Conservation (phyloP, 2,797 vertebrate genomes). For the Tolypeutes matacus region DNA sequence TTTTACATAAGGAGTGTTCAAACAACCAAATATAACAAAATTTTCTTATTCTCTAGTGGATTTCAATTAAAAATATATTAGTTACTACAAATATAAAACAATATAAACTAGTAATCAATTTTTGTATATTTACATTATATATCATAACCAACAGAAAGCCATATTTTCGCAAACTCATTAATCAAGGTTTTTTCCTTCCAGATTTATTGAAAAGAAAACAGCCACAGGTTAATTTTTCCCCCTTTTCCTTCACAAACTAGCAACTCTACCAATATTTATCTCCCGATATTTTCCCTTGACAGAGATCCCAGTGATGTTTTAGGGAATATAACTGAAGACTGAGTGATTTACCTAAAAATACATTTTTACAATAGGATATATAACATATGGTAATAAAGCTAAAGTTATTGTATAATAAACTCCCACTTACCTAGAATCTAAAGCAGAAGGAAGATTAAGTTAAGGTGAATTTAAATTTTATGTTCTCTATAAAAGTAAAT, state of each 20-base stretch:
- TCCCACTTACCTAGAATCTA: background rate
- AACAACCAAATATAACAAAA: background rate
- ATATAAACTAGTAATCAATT: background rate
- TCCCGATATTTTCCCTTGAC: background rate
- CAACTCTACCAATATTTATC: background rate
- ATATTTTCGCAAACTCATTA: background rate
- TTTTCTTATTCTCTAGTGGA: background rate
- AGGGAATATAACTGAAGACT: background rate
- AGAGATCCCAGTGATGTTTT: background rate
- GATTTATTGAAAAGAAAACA: background rate
- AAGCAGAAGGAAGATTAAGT: background rate
- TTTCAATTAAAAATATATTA: background rate
- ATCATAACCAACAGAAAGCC: background rate
- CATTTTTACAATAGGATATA: background rate
- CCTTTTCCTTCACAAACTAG: background rate
- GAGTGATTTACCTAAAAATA: background rate
- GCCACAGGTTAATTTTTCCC: background rate
- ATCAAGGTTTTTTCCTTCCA: background rate
- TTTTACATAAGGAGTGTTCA: background rate
- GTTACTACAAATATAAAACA: background rate
- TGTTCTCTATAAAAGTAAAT: background rate
- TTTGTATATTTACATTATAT: background rate
- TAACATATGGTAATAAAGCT: background rate
- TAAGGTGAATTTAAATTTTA: background rate
- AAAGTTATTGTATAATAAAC: background rate